These are phyloP conservation scores for Heteromyza rotundicornis DNA, from an alignment of 2,888 invertebrate genomes.

Conservation along the genomic window DNA sequence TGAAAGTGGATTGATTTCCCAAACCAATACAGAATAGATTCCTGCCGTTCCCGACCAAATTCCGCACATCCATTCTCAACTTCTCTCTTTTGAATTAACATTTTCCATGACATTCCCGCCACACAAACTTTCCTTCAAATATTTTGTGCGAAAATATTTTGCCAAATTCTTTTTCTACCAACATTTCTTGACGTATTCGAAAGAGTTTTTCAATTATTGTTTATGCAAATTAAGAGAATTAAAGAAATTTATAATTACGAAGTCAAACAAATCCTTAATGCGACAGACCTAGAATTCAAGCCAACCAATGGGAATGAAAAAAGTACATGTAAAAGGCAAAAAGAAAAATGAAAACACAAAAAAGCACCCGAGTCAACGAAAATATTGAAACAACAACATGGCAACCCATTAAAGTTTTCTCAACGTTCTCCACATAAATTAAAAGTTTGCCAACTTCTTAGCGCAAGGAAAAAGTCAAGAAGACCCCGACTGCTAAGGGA, in stretches of 20 bases:
- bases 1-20: no score
- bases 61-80: no score
- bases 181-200: no score
- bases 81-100: no score
- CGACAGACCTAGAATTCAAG: background rate
- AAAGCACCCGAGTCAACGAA: background rate
- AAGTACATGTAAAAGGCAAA: background rate
- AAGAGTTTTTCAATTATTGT: no score
- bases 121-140: no score
- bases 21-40: no score
- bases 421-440: background rate
- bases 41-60: no score
- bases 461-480: background rate
- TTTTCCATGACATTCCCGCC: no score
- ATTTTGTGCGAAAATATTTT: no score
- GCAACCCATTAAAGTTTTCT: background rate
- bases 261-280: background rate
- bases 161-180: no score
- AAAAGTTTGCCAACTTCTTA: background rate
- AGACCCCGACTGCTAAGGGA: background rate
- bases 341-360: background rate
- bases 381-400: background rate
- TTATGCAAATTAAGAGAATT: background rate
- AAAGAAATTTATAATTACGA: background rate
- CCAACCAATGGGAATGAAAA: background rate